Evolutionary conservation across 1,140 invertebrate species (phyloP), one percentile per base, ranked within the genome.

Genomic region (Brachionus calyciflorus): DNA sequence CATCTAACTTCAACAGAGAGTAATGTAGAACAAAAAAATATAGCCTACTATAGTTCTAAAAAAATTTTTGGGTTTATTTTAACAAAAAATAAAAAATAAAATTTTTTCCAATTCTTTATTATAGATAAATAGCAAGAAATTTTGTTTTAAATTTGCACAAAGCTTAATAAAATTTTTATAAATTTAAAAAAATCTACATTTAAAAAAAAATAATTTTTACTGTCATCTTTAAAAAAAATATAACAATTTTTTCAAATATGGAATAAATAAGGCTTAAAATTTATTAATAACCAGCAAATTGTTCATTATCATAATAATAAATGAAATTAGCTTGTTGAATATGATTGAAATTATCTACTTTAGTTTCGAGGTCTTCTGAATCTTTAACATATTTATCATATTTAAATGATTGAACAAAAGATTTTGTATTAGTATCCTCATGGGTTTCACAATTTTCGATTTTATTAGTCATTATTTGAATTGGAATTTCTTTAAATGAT

Each of bases 231-330:
- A 9, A 55, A 55, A 55, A 55, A 28, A 28, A 55, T 26, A 14
- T 24, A 30, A 55, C 26, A 48, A 55, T 28, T 28, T 26, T 55
- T 55, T 17, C 19, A 55, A 55, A 55, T 28, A 55, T 28, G 30
- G 30, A 26, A 53, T 2, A 26, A 6, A 55, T n/a, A 28, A 55
- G 17, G 26, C 53, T 48, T n/a, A n/a, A n/a, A n/a, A n/a, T n/a
- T n/a, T n/a, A n/a, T 49, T 55, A 73, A 17, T 73, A 73, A 26
- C 69, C 69, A 24, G 28, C 28, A 73, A 73, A 73, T 37, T 73
- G 69, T 51, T 55, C 21, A 41, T 73, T 55, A 26, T 73, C 69
- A 41, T 73, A 55, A 30, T 73, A 73, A 51, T 73, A 73, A 51
- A 73, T 19, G n/a, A 14, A 65, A 65, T 65, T 65, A 12, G 17